Conservation (phyloP, 2,113 vertebrate species). For the Dromaius novaehollandiae region DNA sequence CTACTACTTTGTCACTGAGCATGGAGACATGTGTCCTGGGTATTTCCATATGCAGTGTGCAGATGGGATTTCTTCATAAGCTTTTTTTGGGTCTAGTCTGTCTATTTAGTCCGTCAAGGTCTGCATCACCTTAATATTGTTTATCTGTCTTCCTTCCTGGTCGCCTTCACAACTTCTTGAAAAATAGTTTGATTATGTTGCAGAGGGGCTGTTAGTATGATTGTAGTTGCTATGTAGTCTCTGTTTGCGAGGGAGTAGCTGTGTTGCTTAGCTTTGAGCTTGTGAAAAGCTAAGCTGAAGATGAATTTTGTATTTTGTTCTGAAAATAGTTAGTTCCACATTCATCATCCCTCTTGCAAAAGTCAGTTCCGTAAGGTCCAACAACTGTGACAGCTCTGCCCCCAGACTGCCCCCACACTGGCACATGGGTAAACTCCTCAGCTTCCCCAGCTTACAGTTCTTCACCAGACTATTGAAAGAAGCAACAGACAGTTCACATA, state of each 20-base stretch:
- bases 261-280: background rate
- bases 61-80: background rate
- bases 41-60: background rate
- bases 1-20: background rate
- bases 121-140: background rate
- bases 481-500: background rate
- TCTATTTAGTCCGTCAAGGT: background rate
- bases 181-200: background rate
- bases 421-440: background rate
- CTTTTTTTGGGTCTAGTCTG: background rate
- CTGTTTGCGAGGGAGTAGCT: background rate
- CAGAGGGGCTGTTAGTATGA: background rate
- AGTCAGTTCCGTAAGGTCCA: background rate
- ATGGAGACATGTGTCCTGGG: background rate
- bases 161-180: background rate
- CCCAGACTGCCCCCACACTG: rapidly evolving
- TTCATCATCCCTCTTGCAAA: background rate
- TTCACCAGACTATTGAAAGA: background rate
- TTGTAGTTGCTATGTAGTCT: background rate
- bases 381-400: background rate
- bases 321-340: background rate
- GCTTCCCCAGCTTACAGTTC: background rate
- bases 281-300: background rate
- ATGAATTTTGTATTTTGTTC: background rate
- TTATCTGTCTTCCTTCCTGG: background rate